Evolutionary conservation across 2,888 invertebrate species (phyloP), one percentile per base, ranked within the genome.

Genomic region (Acanthopleura granulata): DNA sequence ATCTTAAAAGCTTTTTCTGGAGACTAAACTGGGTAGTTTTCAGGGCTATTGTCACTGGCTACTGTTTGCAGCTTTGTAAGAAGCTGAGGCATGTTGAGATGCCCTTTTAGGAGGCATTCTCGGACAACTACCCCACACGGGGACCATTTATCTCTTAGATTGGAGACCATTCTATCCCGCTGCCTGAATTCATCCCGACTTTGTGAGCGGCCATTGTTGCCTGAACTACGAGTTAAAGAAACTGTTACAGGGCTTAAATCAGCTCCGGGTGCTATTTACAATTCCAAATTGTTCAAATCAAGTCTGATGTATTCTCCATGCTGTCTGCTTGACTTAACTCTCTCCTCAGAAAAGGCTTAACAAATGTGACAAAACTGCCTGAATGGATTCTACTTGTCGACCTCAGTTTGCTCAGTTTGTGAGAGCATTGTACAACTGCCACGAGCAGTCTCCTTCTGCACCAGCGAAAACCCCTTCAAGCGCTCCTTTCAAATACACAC

Each of bases 211-310:
- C 22, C 57, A 57, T 57, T 57, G 57, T 40, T 40, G 40, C 40
- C 40, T 40, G 40, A 40, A 9, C 40, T 9, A 9, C 40, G 40
- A 40, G 40, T 40, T 40, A 40, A 40, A 40, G 40, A 40, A 40
- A 40, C 40, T 40, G 40, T 40, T 40, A 40, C 40, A 40, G 40
- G 40, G 40, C 40, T 40, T 40, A 40, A 40, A 40, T 40, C 40
- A n/a, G 57, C 57, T 22, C 57, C 1, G 22, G 57, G 22, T 57
- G 57, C 57, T 57, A 57, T 57, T 57, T 57, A 22, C 57, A 18
- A 57, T 57, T 57, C 57, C 57, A 57, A 57, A 57, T 57, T 57
- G 57, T 12, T 57, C 57, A 57, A 57, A 57, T 57, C 57, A 57
- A 22, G 57, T 22, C 22, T 18, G 57, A 22, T n/a, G 18, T 57